phyloP scores from a whole-genome alignment of 2,113 vertebrate genomes.

The Campylorhamphus procurvoides region DNA sequence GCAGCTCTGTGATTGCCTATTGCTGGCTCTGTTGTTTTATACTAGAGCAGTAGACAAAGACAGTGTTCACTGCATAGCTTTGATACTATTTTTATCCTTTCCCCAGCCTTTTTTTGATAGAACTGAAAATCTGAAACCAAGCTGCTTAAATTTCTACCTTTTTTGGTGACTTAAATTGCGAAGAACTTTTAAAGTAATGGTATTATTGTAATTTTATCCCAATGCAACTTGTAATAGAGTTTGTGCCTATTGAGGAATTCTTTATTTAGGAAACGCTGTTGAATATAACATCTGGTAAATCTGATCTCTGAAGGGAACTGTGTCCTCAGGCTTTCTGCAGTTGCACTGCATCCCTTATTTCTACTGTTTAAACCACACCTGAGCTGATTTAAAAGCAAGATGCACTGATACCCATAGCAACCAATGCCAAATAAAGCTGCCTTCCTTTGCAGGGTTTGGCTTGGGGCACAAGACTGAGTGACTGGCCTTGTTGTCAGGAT shows the following conservation, averaged over 20 bases:
- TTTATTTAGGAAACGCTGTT: neutral
- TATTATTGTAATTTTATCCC: neutral
- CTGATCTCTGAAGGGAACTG: neutral
- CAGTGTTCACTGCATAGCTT: neutral
- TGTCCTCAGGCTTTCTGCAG: neutral
- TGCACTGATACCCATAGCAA: neutral
- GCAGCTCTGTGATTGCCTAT: neutral
- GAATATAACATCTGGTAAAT: neutral
- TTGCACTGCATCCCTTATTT: neutral
- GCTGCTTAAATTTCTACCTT: neutral
- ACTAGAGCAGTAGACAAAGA: conserved; percentile 9
- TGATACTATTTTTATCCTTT: neutral
- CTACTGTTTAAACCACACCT: neutral
- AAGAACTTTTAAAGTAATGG: neutral
- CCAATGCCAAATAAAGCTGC: neutral
- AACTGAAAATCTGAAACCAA: neutral
- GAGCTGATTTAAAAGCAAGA: neutral
- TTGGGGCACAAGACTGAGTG: neutral
- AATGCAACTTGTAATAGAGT: neutral
- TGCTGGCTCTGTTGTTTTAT: neutral
- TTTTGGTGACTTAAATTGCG: neutral
- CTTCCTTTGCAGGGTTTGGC: neutral
- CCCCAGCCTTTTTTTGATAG: neutral
- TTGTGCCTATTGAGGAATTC: neutral
- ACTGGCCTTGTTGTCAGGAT: neutral